Percentiles rank a stretch among this genome's conserved stretches.
phyloP scores from a whole-genome alignment of 2,113 vertebrate genomes.

The Phainopepla nitens region DNA sequence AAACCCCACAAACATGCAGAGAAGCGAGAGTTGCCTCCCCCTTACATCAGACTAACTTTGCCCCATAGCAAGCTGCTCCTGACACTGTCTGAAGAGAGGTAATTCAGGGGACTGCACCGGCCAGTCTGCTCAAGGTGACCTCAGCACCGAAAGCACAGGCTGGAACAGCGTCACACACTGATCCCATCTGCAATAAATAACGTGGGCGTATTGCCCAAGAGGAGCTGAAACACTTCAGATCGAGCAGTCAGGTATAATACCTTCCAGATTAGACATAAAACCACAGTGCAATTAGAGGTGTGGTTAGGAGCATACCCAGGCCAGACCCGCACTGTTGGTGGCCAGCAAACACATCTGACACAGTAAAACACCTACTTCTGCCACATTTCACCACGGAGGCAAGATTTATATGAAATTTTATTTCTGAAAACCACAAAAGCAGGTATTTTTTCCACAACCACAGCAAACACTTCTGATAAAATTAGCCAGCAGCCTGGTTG shows the following conservation, averaged over 20 bases:
- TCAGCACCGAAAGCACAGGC: neutral
- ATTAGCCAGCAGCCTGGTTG: neutral
- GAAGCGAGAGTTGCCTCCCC: neutral
- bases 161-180: neutral
- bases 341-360: neutral
- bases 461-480: neutral
- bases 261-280: neutral
- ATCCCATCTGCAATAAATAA: neutral
- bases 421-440: neutral
- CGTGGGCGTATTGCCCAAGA: neutral
- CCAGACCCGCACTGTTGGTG: rapidly evolving
- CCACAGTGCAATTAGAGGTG: neutral
- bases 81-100: rapidly evolving
- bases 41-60: neutral
- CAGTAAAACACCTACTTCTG: neutral
- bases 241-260: neutral
- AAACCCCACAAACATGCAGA: neutral
- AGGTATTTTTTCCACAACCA: neutral
- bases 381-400: neutral
- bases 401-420: neutral
- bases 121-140: neutral
- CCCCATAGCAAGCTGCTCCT: neutral
- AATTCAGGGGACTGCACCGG: rapidly evolving
- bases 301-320: neutral
- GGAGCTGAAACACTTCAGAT: neutral